These are phyloP conservation scores for Patagioenas fasciata DNA, from an alignment of 2,113 vertebrate genomes.

Conservation along the genomic window DNA sequence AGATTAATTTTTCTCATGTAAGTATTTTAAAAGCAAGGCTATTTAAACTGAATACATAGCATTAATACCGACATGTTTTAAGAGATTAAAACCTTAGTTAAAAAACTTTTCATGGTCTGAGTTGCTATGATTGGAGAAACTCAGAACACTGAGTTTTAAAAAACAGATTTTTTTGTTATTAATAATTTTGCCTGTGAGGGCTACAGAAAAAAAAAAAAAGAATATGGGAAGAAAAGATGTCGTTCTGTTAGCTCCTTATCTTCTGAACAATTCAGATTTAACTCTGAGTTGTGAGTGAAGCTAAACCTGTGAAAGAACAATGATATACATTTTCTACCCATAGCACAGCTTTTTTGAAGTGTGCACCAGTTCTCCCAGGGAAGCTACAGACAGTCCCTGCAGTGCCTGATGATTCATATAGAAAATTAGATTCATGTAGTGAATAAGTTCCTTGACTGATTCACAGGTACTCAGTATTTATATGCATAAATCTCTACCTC, in stretches of 20 bases:
- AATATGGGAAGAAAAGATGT: background rate
- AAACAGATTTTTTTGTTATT: background rate
- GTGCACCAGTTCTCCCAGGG: rapidly evolving
- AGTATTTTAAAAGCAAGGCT: background rate
- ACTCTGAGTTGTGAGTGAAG: background rate
- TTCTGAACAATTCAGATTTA: background rate
- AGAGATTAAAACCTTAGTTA: background rate
- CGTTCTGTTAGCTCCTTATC: background rate
- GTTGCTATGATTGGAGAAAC: background rate
- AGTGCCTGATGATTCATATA: background rate
- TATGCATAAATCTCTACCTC: rapidly evolving
- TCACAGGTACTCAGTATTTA: background rate
- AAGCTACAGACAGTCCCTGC: background rate
- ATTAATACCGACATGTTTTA: background rate
- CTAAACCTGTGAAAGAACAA: background rate
- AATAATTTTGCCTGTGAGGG: background rate
- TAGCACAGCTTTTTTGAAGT: background rate
- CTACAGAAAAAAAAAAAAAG: background rate
- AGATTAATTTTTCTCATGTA: rapidly evolving
- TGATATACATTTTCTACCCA: background rate
- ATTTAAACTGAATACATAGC: background rate
- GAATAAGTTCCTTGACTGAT: background rate
- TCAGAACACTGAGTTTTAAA: background rate
- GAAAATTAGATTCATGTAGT: background rate
- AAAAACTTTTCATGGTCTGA: background rate